phyloP scores from a whole-genome alignment of 2,797 vertebrate genomes.

The Sphenodon punctatus region DNA sequence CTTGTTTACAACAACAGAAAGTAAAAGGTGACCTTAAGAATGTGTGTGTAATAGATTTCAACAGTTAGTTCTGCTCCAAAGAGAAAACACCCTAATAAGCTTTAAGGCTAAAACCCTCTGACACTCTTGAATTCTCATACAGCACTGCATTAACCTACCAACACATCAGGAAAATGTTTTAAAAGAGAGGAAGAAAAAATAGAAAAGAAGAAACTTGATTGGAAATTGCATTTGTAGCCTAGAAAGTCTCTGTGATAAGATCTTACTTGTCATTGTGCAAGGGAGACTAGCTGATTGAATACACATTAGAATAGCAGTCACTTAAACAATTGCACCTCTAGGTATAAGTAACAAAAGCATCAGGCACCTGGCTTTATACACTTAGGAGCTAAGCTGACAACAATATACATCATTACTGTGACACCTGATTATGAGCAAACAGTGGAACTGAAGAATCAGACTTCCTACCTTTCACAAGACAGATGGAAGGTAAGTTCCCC shows the following conservation, averaged over 20 bases:
- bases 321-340: constrained; percentile 71
- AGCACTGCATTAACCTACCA: constrained; percentile 37
- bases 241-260: constrained; percentile 51
- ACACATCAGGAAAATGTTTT: constrained; percentile 29
- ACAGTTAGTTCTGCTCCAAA: constrained; percentile 70
- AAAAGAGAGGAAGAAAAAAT: too few species aligned
- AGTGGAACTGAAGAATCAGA: constrained; percentile 79
- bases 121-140: constrained; percentile 33
- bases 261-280: constrained; percentile 53
- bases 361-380: constrained; percentile 69
- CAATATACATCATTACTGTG: constrained; percentile 72
- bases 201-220: constrained; percentile 53
- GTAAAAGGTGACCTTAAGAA: constrained; percentile 68
- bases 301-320: constrained; percentile 62
- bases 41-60: constrained; percentile 72
- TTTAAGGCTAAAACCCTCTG: constrained; percentile 35
- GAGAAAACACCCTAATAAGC: constrained; percentile 59
- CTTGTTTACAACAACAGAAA: constrained; percentile 70
- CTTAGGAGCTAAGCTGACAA: constrained; percentile 70
- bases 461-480: constrained; percentile 87
- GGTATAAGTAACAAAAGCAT: constrained; percentile 70
- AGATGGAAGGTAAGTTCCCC: constrained; percentile 82
- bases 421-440: constrained; percentile 74
- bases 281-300: constrained; percentile 58
- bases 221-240: constrained; percentile 44